A percentile compares a stretch with the other conserved stretches of the same genome.
Conservation (phyloP, 2,797 vertebrate species). For the Chaenodraco wilsoni region DNA sequence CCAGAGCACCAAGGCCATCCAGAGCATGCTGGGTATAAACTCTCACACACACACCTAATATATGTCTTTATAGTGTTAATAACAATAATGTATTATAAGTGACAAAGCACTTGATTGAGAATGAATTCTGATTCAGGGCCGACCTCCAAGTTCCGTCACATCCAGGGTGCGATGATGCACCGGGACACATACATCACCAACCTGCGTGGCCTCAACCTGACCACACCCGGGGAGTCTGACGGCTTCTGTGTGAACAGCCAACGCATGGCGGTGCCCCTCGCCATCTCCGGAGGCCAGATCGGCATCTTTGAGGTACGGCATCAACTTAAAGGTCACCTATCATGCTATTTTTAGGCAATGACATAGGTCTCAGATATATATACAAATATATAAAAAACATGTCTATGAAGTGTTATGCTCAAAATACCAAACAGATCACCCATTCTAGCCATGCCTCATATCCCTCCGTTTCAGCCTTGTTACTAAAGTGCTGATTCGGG, state of each 20-base stretch:
- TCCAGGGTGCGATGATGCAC: constrained; percentile 89
- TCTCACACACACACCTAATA: neutral
- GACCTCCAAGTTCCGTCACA: constrained; percentile 92
- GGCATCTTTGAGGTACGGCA: constrained; percentile 89
- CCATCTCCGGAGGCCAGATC: constrained; percentile 92
- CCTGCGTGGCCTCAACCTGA: constrained; percentile 92
- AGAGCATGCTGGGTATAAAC: constrained; percentile 89
- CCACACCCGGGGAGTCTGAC: constrained; percentile 92
- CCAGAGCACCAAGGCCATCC: constrained; percentile 86
- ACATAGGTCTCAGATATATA: too few relatives aligned
- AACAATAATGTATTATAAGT: neutral
- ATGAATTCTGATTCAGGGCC: constrained; percentile 80
- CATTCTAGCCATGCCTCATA: too few relatives aligned
- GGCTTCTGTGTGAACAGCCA: constrained; percentile 91
- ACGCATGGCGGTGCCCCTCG: constrained; percentile 88
- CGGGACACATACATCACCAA: constrained; percentile 93
- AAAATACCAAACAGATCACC: too few relatives aligned
- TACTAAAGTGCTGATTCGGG: too few relatives aligned
- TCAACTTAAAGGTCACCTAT: neutral
- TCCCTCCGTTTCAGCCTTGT: too few relatives aligned
- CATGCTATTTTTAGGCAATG: too few relatives aligned
- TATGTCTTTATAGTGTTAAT: neutral
- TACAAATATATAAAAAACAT: too few relatives aligned
- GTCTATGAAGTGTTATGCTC: too few relatives aligned
- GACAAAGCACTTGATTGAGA: neutral